These are phyloP conservation scores for Tachina grossa DNA, from an alignment of 2,888 invertebrate species.

Conservation along the genomic window DNA sequence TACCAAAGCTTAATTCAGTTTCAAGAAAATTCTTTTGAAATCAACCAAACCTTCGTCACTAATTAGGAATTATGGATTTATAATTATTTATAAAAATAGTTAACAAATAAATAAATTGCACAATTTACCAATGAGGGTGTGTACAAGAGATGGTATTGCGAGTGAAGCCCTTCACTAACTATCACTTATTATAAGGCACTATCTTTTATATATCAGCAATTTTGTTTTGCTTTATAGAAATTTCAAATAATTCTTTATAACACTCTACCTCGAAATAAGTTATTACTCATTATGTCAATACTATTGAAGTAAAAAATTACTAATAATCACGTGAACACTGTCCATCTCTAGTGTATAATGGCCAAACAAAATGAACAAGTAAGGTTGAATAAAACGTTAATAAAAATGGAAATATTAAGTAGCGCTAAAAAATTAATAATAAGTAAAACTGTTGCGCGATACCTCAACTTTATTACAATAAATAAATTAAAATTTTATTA, in stretches of 20 bases:
- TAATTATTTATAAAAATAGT: slow-evolving; percentile 10
- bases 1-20: too few relatives aligned
- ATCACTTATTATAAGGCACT: too few relatives aligned
- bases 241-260: too few relatives aligned
- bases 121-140: neutral
- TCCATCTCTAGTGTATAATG: neutral
- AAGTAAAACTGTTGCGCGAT: slow-evolving; percentile 49
- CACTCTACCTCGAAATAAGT: neutral
- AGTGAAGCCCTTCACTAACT: too few relatives aligned
- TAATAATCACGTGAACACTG: neutral
- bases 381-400: slow-evolving; percentile 50
- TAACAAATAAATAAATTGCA: slow-evolving; percentile 24
- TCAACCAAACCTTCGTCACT: neutral
- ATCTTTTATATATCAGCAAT: too few relatives aligned
- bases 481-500: slow-evolving; percentile 41
- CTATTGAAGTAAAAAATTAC: neutral
- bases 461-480: slow-evolving; percentile 2
- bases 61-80: slow-evolving; percentile 10
- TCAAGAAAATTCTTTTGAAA: slow-evolving; percentile 10
- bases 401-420: slow-evolving; percentile 7
- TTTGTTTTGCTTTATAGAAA: too few relatives aligned
- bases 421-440: neutral
- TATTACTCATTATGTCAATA: neutral
- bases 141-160: neutral
- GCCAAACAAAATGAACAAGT: slow-evolving; percentile 34